phyloP scores from a whole-genome alignment of 35 echinoderm and acorn worm species.

The Diadema setosum region DNA sequence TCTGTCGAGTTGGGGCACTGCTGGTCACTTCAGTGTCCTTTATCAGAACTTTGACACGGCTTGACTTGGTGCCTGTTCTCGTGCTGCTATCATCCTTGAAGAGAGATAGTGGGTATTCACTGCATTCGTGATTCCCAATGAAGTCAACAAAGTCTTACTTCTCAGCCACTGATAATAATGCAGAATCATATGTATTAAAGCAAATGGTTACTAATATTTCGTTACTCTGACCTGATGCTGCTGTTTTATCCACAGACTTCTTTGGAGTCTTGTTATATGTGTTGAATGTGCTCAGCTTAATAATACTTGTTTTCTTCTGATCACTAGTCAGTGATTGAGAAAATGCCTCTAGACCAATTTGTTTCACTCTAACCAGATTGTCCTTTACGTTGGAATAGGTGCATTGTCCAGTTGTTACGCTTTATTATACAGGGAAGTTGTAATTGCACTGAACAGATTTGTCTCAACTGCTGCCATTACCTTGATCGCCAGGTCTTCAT shows the following conservation, averaged over 20 bases:
- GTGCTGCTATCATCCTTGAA: no score
- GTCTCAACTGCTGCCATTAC: neutral
- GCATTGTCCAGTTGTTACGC: slow-evolving; percentile 9
- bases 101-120: no score
- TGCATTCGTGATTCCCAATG: no score
- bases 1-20: neutral
- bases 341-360: neutral
- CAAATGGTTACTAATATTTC: neutral
- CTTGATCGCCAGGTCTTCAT: neutral
- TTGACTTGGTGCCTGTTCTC: slow-evolving; percentile 2
- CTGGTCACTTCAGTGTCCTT: neutral
- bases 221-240: neutral
- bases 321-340: neutral
- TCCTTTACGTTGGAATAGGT: neutral
- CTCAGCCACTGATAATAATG: neutral
- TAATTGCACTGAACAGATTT: neutral
- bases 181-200: neutral
- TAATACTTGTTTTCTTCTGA: neutral
- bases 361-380: neutral
- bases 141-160: neutral
- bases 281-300: neutral
- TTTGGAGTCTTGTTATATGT: neutral
- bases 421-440: neutral
- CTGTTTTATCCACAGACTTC: neutral
- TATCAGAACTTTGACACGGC: neutral